phyloP scores from a whole-genome alignment of 2,888 invertebrate genomes.

The Diadegma fenestrale region DNA sequence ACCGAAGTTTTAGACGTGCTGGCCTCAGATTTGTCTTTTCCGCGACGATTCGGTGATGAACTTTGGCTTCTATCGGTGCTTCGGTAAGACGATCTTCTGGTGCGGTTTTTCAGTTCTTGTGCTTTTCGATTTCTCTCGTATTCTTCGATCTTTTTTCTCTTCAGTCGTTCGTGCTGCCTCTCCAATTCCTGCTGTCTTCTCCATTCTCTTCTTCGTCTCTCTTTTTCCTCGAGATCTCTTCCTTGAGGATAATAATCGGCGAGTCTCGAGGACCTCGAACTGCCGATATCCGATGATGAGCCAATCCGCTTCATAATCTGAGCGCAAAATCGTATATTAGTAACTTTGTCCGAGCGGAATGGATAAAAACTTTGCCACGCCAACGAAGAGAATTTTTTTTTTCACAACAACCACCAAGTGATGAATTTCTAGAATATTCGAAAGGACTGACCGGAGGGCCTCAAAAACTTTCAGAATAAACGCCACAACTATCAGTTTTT shows the following conservation, averaged over 20 bases:
- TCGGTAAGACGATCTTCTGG: constrained; percentile 64
- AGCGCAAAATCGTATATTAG: constrained; percentile 20
- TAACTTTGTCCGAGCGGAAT: neutral
- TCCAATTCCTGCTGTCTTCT: constrained; percentile 70
- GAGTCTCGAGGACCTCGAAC: constrained; percentile 34
- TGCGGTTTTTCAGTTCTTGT: constrained; percentile 40
- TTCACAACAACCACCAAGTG: neutral
- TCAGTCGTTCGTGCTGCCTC: constrained; percentile 74
- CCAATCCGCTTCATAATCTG: constrained; percentile 40
- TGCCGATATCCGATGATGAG: constrained; percentile 12
- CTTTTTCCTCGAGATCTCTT: constrained; percentile 70
- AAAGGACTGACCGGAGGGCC: too few species aligned
- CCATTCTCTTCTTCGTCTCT: constrained; percentile 74
- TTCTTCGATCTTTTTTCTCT: constrained; percentile 73
- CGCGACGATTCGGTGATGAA: constrained; percentile 20
- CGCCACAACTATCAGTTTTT: neutral
- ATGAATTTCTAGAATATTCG: neutral
- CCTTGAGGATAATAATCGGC: constrained; percentile 50
- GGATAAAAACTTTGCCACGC: neutral
- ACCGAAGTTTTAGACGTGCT: constrained; percentile 49
- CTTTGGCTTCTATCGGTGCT: constrained; percentile 49
- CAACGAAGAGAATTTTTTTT: neutral
- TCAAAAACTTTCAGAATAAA: neutral
- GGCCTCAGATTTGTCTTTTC: constrained; percentile 16
- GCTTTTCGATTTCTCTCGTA: constrained; percentile 71